A percentile compares a stretch with the other conserved stretches of the same genome.
Conservation (phyloP, 1,140 invertebrate genomes). For the Magallana ariakensis region DNA sequence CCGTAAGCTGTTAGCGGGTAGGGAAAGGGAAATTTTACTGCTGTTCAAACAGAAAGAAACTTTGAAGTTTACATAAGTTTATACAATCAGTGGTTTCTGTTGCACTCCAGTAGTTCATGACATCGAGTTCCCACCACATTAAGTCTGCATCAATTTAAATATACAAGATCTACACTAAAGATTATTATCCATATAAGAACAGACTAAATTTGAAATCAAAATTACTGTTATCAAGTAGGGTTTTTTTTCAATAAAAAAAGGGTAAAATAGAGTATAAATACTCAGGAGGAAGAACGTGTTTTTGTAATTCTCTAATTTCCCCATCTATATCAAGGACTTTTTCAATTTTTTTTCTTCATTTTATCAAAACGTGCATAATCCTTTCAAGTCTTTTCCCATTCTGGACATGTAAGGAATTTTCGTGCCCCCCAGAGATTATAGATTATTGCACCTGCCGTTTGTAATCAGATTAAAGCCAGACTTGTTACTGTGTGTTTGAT, state of each 20-base stretch:
- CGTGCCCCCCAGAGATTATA: background rate
- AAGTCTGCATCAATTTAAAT: background rate
- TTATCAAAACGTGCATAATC: background rate
- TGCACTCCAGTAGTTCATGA: slow-evolving; percentile 4
- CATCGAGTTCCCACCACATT: background rate
- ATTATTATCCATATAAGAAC: background rate
- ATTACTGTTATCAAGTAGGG: background rate
- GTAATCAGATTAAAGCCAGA: slow-evolving; percentile 28
- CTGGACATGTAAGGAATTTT: slow-evolving; percentile 4
- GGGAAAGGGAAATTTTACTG: background rate
- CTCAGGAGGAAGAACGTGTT: too few relatives aligned
- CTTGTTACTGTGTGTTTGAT: background rate
- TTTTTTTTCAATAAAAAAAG: background rate
- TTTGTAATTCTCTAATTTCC: too few relatives aligned
- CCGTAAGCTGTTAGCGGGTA: background rate
- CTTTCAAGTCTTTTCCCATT: background rate
- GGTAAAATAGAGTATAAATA: background rate
- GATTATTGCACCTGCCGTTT: background rate
- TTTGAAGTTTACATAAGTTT: slow-evolving; percentile 1
- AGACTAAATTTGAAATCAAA: background rate
- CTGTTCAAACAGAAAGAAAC: slow-evolving; percentile 3
- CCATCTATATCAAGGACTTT: too few relatives aligned
- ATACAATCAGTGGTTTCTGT: background rate
- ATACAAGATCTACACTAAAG: background rate
- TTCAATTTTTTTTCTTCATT: too few relatives aligned